Evolutionary conservation across 2,113 vertebrate genomes (phyloP).

Genomic region (Salvelinus alpinus): DNA sequence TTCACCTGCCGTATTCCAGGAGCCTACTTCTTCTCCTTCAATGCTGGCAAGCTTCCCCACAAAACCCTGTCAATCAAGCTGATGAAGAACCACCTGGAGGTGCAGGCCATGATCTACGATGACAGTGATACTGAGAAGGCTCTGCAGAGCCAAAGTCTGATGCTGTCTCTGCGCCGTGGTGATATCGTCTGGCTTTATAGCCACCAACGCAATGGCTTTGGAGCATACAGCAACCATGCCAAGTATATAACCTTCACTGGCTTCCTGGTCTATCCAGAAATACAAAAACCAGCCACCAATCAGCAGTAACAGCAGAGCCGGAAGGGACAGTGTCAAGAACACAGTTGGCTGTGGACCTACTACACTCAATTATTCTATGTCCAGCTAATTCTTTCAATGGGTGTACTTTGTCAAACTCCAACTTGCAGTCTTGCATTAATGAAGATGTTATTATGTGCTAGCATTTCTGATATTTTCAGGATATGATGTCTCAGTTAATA

Average conservation of each 20-base stretch:
- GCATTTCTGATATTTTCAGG: constrained; percentile 31
- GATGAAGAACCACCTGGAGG: constrained; percentile 97
- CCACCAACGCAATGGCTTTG: constrained; percentile 92
- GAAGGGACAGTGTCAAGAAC: constrained; percentile 16
- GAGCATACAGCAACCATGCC: constrained; percentile 98
- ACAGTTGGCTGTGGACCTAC: constrained; percentile 7
- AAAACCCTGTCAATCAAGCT: constrained; percentile 97
- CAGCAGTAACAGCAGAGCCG: constrained; percentile 17
- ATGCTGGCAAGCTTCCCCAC: constrained; percentile 94
- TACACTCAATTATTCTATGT: constrained; percentile 24
- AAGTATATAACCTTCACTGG: constrained; percentile 99
- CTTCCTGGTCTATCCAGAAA: constrained; percentile 91
- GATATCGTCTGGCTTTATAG: constrained; percentile 96
- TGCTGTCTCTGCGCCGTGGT: constrained; percentile 83
- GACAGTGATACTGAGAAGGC: constrained; percentile 93
- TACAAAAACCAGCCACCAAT: constrained; percentile 46
- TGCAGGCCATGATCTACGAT: constrained; percentile 98
- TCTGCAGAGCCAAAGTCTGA: constrained; percentile 97
- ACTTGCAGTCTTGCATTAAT: background rate
- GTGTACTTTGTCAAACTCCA: constrained; percentile 21
- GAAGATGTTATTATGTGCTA: constrained; percentile 14
- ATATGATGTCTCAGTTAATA: background rate
- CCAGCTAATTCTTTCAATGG: constrained; percentile 20
- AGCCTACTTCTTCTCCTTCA: constrained; percentile 96
- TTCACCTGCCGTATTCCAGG: constrained; percentile 89